Conservation (phyloP, 2,797 vertebrate genomes). For the Mionectes olivaceus region DNA sequence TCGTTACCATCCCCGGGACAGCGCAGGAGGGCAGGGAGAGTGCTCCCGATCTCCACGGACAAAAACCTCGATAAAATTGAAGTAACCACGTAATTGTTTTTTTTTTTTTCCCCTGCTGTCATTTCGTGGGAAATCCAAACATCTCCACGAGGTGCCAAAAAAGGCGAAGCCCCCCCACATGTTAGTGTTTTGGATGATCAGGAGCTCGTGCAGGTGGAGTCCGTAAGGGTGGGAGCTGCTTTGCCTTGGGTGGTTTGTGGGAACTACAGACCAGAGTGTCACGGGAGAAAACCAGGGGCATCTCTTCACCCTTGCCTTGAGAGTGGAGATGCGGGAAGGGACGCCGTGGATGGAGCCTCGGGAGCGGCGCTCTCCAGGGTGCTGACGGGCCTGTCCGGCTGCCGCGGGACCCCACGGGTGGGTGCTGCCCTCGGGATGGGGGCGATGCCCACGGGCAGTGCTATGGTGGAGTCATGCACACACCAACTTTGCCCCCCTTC, state of each 20-base stretch:
- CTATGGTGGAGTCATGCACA: background rate
- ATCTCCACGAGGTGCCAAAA: fast-evolving
- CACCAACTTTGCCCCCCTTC: background rate
- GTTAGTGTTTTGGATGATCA: fast-evolving
- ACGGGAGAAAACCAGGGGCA: background rate
- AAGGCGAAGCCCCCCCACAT: background rate
- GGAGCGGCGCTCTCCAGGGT: slow-evolving; percentile 5
- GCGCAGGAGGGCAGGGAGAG: background rate
- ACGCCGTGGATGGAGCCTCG: too few species aligned
- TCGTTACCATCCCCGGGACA: background rate
- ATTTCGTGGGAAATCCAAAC: background rate
- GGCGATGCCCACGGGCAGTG: background rate
- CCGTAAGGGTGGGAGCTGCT: background rate
- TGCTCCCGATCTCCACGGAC: background rate
- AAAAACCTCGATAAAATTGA: background rate
- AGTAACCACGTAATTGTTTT: background rate
- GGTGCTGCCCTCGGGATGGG: background rate
- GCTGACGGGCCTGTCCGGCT: background rate
- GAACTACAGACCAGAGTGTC: too few species aligned
- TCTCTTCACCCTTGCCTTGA: fast-evolving
- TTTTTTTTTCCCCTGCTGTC: background rate
- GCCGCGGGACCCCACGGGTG: background rate
- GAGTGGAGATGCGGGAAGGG: background rate
- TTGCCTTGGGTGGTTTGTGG: fast-evolving
- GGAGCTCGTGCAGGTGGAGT: fast-evolving